Evolutionary conservation across 2,888 invertebrate genomes (phyloP).

Genomic region (Capitulum mitella): DNA sequence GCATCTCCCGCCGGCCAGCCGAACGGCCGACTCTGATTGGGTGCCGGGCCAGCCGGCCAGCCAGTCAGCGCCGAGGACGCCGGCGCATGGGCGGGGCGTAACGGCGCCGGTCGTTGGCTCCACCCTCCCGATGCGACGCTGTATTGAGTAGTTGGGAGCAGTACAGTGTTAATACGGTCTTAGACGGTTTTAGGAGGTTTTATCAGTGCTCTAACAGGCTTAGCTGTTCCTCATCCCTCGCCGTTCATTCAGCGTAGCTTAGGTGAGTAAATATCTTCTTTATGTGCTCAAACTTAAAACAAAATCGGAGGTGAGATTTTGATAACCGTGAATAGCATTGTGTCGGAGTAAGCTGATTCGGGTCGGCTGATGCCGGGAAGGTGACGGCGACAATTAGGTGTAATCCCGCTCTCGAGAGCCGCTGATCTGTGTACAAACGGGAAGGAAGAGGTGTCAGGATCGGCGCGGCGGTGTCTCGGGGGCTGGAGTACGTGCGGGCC

Average conservation of each 20-base stretch:
- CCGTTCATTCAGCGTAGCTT: slow-evolving; percentile 20
- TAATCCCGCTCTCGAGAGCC: background rate
- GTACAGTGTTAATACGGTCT: slow-evolving; percentile 25
- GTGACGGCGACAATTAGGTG: background rate
- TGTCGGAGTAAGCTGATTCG: background rate
- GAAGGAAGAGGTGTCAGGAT: background rate
- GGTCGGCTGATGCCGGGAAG: background rate
- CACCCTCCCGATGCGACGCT: background rate
- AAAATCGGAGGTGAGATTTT: slow-evolving; percentile 18
- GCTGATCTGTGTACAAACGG: background rate
- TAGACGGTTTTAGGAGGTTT: slow-evolving; percentile 23
- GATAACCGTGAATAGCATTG: slow-evolving; percentile 19
- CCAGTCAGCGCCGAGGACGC: background rate
- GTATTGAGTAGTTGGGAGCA: slow-evolving; percentile 21
- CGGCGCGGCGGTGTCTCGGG: background rate
- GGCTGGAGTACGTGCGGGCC: too few species aligned
- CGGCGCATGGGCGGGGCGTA: slow-evolving; percentile 1
- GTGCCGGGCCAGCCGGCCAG: background rate
- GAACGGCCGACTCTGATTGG: background rate
- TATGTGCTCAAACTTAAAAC: slow-evolving; percentile 23
- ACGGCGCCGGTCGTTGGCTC: background rate
- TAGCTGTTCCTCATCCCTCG: slow-evolving; percentile 22
- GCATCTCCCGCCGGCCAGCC: background rate
- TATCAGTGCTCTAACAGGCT: slow-evolving; percentile 24
- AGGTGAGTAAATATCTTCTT: slow-evolving; percentile 24